Percentiles rank a stretch among this genome's conserved stretches.
Conservation (phyloP, 1,140 invertebrate genomes). For the Armadillidium nasatum region DNA sequence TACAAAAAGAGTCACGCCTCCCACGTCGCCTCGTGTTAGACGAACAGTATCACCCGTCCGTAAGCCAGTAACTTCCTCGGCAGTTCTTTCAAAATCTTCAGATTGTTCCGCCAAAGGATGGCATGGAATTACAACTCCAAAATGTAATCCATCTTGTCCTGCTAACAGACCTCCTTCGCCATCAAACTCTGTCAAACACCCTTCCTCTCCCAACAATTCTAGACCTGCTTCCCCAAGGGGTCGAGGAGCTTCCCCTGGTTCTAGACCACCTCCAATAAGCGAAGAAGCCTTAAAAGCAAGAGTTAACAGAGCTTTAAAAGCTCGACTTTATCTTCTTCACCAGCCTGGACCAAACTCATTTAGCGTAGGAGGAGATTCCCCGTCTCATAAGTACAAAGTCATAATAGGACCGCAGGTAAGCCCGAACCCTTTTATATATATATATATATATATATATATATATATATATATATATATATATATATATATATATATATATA, state of each 20-base stretch:
- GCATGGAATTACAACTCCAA: background rate
- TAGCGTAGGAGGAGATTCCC: slow-evolving; percentile 53
- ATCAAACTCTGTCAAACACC: background rate
- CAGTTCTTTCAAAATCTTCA: background rate
- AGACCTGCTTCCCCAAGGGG: slow-evolving; percentile 32
- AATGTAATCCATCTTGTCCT: background rate
- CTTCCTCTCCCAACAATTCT: background rate
- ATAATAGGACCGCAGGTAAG: slow-evolving; percentile 54
- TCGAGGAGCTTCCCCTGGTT: slow-evolving; percentile 38
- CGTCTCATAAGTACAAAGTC: slow-evolving; percentile 53
- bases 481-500: background rate
- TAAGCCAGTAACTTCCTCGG: background rate
- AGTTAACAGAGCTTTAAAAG: slow-evolving; percentile 50
- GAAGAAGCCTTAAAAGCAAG: slow-evolving; percentile 48
- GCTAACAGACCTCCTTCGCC: background rate
- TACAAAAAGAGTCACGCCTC: background rate
- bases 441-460: no score
- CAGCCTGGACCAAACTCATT: slow-evolving; percentile 54
- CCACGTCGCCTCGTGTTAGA: background rate
- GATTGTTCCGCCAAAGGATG: background rate
- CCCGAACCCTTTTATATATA: background rate
- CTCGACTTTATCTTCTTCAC: slow-evolving; percentile 53
- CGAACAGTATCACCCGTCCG: background rate
- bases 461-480: no score
- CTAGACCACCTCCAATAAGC: slow-evolving; percentile 30